Conservation (phyloP, 2,888 invertebrate species). For the Tuberolachnus salignus region DNA sequence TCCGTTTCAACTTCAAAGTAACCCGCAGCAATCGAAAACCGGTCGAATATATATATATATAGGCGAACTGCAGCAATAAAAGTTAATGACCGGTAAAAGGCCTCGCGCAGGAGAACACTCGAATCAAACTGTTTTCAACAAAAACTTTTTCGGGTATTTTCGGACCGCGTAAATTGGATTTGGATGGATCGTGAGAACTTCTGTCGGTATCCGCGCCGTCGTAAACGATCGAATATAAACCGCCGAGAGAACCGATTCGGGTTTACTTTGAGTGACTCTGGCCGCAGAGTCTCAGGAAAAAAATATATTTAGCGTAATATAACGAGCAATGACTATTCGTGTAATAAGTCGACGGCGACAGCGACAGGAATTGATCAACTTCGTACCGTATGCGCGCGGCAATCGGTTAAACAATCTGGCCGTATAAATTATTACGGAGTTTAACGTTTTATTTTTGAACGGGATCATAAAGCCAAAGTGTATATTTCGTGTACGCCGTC, state of each 20-base stretch:
- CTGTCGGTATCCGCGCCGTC: background rate
- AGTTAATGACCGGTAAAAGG: slow-evolving; percentile 47
- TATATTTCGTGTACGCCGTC: background rate
- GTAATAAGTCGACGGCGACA: slow-evolving; percentile 3
- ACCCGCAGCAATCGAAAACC: slow-evolving; percentile 26
- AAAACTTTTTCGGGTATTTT: slow-evolving; percentile 15
- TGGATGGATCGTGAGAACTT: slow-evolving; percentile 1
- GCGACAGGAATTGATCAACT: slow-evolving; percentile 17
- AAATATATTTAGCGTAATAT: background rate
- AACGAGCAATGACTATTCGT: background rate
- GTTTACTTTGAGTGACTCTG: background rate
- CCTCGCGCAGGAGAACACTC: slow-evolving; percentile 2
- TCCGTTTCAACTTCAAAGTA: slow-evolving; percentile 46
- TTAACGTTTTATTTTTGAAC: slow-evolving; percentile 16
- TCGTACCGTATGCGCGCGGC: too few species aligned
- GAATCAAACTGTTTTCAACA: slow-evolving; percentile 37
- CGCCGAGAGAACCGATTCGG: background rate
- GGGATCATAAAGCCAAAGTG: slow-evolving; percentile 36
- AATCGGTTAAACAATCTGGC: too few species aligned
- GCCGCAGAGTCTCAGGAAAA: too few species aligned
- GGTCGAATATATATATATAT: background rate
- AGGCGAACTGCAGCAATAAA: slow-evolving; percentile 33
- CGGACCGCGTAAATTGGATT: background rate
- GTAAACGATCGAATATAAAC: slow-evolving; percentile 1
- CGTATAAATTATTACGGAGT: slow-evolving; percentile 15